phyloP scores from a whole-genome alignment of 2,113 vertebrate genomes.

The Monarcha castaneiventris region DNA sequence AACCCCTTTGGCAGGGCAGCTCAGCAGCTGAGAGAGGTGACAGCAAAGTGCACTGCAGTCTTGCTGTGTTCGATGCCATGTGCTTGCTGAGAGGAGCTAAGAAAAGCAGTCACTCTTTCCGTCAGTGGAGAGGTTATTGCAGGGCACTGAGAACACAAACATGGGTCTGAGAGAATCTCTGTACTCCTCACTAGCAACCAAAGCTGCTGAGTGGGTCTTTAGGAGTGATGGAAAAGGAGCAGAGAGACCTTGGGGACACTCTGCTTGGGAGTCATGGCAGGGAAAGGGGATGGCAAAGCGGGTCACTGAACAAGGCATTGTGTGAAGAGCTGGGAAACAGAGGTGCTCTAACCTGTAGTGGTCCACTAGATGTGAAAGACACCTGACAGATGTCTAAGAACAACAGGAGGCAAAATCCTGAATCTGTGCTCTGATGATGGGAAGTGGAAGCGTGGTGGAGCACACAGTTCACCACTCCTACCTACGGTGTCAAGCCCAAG shows the following conservation, averaged over 20 bases:
- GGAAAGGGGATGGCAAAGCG: not conserved
- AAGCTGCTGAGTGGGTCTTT: not conserved
- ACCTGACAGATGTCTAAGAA: not conserved
- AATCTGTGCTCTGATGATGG: not conserved
- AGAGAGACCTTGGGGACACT: not conserved
- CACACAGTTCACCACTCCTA: not conserved
- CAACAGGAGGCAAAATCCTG: not conserved
- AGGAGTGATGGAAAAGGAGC: not conserved
- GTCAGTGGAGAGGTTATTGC: not conserved
- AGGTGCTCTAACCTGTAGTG: not conserved
- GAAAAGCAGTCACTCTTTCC: not conserved
- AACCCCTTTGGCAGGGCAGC: not conserved
- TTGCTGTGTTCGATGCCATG: not conserved
- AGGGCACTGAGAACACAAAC: not conserved
- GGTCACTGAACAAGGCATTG: not conserved
- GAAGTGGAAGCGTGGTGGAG: not conserved
- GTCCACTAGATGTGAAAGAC: not conserved
- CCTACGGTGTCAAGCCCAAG: not conserved
- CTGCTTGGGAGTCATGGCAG: not conserved
- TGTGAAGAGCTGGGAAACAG: not conserved
- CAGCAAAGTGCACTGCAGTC: not conserved
- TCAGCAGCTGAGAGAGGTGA: not conserved
- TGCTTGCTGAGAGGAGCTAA: not conserved
- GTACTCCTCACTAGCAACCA: not conserved
- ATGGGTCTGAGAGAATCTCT: accelerated